Evolutionary conservation across 2,888 invertebrate genomes (phyloP).

Genomic region (Cynaeus angustus): DNA sequence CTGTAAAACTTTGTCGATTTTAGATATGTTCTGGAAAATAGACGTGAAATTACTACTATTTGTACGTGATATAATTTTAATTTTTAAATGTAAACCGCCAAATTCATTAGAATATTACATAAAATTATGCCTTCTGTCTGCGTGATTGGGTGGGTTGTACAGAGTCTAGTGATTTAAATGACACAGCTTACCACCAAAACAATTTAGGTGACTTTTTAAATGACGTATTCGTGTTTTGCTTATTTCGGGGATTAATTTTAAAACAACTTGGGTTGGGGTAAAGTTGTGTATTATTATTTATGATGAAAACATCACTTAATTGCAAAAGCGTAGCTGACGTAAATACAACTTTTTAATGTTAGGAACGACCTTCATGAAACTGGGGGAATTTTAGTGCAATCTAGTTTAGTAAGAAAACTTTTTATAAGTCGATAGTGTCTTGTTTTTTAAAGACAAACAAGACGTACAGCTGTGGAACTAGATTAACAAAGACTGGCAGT

Average conservation of each 20-base stretch:
- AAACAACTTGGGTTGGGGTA: neutral
- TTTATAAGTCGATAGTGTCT: no score
- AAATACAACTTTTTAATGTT: no score
- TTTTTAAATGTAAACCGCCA: neutral
- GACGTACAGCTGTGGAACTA: no score
- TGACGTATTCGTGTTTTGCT: slow-evolving; percentile 11
- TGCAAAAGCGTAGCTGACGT: no score
- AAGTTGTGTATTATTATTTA: neutral
- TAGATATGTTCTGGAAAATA: slow-evolving; percentile 29
- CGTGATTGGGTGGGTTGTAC: slow-evolving; percentile 1
- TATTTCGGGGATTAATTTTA: slow-evolving; percentile 17
- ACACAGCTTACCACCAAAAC: slow-evolving; percentile 24
- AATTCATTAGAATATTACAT: slow-evolving; percentile 11
- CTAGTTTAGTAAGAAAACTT: no score
- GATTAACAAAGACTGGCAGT: no score
- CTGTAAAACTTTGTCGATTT: slow-evolving; percentile 30
- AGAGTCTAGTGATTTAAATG: slow-evolving; percentile 7
- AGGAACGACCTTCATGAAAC: no score
- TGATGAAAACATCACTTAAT: neutral
- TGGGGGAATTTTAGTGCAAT: no score
- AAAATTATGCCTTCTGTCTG: slow-evolving; percentile 6
- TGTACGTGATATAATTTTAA: slow-evolving; percentile 37
- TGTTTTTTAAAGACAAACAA: no score
- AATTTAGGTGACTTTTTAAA: slow-evolving; percentile 18
- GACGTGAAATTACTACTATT: slow-evolving; percentile 13